phyloP scores from a whole-genome alignment of 2,797 vertebrate species.

The Salmo trutta region DNA sequence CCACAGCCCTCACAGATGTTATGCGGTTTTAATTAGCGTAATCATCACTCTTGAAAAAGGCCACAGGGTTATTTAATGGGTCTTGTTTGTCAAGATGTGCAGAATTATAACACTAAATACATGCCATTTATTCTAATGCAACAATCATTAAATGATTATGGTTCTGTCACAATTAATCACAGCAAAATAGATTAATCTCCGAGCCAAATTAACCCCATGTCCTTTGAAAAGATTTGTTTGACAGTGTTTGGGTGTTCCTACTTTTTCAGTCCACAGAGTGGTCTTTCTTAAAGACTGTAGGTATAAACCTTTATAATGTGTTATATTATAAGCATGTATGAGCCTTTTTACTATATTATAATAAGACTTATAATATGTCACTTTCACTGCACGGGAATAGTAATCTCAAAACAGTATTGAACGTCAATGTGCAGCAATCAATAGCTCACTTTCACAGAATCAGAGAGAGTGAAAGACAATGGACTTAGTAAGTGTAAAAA shows the following conservation, averaged over 20 bases:
- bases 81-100: slow-evolving; percentile 81
- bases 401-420: neutral
- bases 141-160: slow-evolving; percentile 72
- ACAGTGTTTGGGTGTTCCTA: slow-evolving; percentile 62
- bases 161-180: slow-evolving; percentile 74
- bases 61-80: slow-evolving; percentile 74
- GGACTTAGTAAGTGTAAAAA: neutral
- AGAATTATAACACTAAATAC: slow-evolving; percentile 77
- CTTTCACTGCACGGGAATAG: neutral
- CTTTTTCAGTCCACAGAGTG: slow-evolving; percentile 38
- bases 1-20: slow-evolving; percentile 71
- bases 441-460: neutral
- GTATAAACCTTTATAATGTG: neutral
- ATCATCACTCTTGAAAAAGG: slow-evolving; percentile 75
- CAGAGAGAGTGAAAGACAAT: neutral
- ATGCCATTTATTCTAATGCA: slow-evolving; percentile 69
- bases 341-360: neutral
- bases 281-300: neutral
- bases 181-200: slow-evolving; percentile 68
- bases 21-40: slow-evolving; percentile 80
- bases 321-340: neutral
- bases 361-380: neutral
- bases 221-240: slow-evolving; percentile 67
- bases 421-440: neutral
- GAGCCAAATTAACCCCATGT: slow-evolving; percentile 68